Conservation (phyloP, 2,113 vertebrate species). For the Nesogale talazaci region DNA sequence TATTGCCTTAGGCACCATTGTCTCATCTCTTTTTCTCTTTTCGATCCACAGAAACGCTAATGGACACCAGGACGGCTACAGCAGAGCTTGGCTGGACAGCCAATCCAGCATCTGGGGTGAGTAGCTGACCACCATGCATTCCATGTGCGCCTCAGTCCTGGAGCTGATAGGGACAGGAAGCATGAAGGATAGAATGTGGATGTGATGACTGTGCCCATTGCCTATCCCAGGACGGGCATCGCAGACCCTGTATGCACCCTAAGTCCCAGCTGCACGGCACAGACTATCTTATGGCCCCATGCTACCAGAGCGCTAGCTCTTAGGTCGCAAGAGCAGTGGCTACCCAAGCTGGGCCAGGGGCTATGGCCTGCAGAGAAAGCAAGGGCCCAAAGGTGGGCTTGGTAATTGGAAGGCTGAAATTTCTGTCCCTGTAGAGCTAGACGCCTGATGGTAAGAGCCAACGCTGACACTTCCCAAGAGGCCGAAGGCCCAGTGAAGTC, state of each 20-base stretch:
- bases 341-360: background rate
- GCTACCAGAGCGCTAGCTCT: background rate
- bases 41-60: constrained; percentile 93
- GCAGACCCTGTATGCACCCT: background rate
- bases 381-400: background rate
- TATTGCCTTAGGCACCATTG: background rate
- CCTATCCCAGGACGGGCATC: background rate
- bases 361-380: background rate
- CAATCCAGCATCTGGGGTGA: constrained; percentile 97
- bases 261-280: no score
- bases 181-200: background rate
- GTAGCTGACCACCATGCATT: constrained; percentile 72
- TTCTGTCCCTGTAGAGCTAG: background rate
- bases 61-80: constrained; percentile 98
- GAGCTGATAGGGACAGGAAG: background rate
- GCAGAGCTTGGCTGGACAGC: constrained; percentile 99
- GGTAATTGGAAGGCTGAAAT: background rate
- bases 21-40: constrained; percentile 36
- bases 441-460: background rate
- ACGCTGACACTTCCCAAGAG: background rate
- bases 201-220: background rate
- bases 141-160: background rate
- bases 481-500: background rate
- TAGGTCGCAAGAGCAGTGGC: background rate
- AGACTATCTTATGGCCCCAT: background rate